These are phyloP conservation scores for Peromyscus leucopus DNA, from an alignment of 2,113 vertebrate species.

Conservation along the genomic window DNA sequence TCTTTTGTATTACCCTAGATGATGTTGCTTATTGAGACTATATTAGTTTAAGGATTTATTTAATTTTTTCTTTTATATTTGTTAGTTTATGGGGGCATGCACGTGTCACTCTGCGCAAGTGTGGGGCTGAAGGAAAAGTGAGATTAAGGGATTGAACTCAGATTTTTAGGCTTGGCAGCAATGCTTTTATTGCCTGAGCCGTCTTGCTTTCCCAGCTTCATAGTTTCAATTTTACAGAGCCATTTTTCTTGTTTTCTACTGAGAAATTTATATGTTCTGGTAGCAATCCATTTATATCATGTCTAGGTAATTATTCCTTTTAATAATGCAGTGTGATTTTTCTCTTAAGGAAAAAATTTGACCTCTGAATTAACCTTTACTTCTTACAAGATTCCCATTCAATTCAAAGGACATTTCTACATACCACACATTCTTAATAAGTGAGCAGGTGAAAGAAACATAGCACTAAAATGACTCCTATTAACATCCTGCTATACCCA, in stretches of 20 bases:
- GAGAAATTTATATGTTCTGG: not conserved
- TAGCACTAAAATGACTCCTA: not conserved
- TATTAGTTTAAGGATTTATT: not conserved
- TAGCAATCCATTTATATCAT: not conserved
- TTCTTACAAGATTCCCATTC: not conserved
- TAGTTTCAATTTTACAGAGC: not conserved
- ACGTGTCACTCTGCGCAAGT: too few relatives aligned
- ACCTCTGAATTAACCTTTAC: not conserved
- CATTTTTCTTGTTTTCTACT: not conserved
- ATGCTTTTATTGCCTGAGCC: not conserved
- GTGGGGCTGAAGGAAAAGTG: not conserved
- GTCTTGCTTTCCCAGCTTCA: too few relatives aligned
- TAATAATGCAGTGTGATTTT: not conserved
- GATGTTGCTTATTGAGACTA: not conserved
- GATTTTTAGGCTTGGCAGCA: not conserved
- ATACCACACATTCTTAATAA: not conserved
- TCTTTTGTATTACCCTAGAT: not conserved
- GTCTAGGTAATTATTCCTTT: not conserved
- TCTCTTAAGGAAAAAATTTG: not conserved
- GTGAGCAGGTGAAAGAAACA: not conserved
- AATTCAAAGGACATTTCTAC: not conserved
- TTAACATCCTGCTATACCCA: not conserved
- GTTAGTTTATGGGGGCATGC: not conserved
- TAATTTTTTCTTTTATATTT: not conserved
- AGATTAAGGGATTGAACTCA: not conserved